phyloP scores from a whole-genome alignment of 1,140 invertebrate genomes.

The Maniola jurtina region DNA sequence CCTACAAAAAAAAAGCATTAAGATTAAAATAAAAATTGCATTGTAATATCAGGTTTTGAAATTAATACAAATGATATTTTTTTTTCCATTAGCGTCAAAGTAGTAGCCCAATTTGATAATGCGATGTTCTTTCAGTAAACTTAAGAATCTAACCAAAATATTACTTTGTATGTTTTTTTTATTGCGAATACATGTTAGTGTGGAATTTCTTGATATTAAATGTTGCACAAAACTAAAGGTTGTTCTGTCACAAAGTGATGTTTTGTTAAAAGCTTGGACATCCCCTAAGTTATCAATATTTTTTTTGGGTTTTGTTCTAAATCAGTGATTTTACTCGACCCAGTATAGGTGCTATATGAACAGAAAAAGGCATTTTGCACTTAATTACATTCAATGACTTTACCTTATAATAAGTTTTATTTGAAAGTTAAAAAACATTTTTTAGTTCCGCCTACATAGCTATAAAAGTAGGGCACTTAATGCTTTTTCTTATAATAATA shows the following conservation, averaged over 20 bases:
- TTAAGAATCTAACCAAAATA: constrained; percentile 25
- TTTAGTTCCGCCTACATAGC: no score
- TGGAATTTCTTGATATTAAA: constrained; percentile 17
- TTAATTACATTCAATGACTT: no score
- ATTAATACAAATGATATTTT: no score
- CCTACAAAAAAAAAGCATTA: no score
- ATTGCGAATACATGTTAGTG: constrained; percentile 11
- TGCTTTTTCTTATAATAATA: background rate
- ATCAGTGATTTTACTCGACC: background rate
- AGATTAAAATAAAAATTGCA: no score
- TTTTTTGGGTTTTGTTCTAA: background rate
- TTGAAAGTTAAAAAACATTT: no score
- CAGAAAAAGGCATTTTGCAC: no score
- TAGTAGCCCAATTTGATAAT: no score
- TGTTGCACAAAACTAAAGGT: constrained; percentile 30
- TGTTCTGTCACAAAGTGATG: constrained; percentile 47
- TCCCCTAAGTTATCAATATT: background rate
- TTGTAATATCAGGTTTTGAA: no score
- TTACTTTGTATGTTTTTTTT: constrained; percentile 13
- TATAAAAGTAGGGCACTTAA: no score
- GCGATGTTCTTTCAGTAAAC: constrained; percentile 8
- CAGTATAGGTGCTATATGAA: background rate
- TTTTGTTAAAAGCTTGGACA: constrained; percentile 31
- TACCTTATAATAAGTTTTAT: no score
- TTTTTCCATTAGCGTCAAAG: no score